Evolutionary conservation across 2,797 vertebrate species (phyloP).

Genomic region (Dryobates pubescens): DNA sequence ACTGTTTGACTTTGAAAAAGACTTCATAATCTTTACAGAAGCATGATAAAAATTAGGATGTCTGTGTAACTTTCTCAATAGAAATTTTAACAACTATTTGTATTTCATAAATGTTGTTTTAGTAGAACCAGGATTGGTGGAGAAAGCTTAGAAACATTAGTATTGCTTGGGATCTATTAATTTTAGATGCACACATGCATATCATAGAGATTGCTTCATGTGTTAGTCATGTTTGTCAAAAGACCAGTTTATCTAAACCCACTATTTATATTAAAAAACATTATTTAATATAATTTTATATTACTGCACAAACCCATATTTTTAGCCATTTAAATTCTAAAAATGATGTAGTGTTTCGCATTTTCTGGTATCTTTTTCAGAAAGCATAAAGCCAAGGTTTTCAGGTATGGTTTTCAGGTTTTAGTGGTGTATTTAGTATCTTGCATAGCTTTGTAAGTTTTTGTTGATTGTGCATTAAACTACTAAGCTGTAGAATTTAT

Average conservation of each 20-base stretch:
- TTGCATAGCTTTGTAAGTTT: not conserved
- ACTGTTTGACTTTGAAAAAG: not conserved
- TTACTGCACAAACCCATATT: not conserved
- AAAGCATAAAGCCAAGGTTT: not conserved
- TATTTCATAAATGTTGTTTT: not conserved
- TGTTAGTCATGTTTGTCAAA: not conserved
- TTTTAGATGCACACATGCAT: not conserved
- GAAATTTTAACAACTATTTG: not conserved
- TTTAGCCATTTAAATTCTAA: not conserved
- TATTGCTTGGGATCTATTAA: not conserved
- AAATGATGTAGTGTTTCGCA: not conserved
- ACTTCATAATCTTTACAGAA: not conserved
- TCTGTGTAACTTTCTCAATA: not conserved
- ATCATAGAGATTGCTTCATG: not conserved
- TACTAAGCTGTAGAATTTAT: not conserved
- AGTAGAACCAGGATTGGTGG: not conserved
- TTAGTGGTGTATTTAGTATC: not conserved
- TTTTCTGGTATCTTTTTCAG: not conserved
- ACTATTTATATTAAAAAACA: not conserved
- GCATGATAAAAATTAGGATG: not conserved
- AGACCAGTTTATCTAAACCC: not conserved
- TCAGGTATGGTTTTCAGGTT: not conserved
- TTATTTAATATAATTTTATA: not conserved
- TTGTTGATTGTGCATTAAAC: not conserved
- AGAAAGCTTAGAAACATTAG: not conserved